Base-by-base conservation (phyloP, 2,797 vertebrate genomes). In the Cuculus canorus region DNA sequence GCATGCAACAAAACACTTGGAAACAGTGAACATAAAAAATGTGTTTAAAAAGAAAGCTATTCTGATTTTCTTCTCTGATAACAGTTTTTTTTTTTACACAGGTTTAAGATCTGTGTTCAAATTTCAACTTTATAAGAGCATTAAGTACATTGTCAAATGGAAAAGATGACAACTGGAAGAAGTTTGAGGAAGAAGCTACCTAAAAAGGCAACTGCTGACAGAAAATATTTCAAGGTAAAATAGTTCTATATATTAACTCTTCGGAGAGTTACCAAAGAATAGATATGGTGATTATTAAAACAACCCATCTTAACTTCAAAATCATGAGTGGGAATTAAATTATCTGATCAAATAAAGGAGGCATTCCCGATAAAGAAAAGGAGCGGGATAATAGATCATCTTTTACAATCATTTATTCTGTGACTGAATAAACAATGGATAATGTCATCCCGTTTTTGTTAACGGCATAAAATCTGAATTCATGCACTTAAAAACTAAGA, bases 401-500 rank as follows among this genome's bases (percentile, higher is more conserved):
- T 73, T 86, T 65, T 37, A 54, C 0, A 1, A 17, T 11, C 54
- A 12, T 75, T 90, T 73, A 68, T 64, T 61, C 23, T 52, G 11
- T 47, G 25, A 81, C n/a, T 48, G 41, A 73, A 7, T 47, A 73
- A 59, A 73, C 5, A 82, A 68, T 79, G 11, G 33, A 5, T 41
- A 91, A 45, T 45, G 43, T 45, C 43, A 45, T 18, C 43, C 15
- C 43, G 45, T 45, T 45, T 45, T 43, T 45, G 43, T 45, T 17
- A 83, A 56, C 10, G 56, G 18, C 50, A 90, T 32, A 72, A 65
- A 89, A 84, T 70, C 32, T 69, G 33, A 87, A 90, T 66, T 73
- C 11, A 35, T 19, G 6, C 27, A 43, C n/a, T 71, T 32, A 10
- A 43, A 66, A 91, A 63, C 25, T 66, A 81, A 56, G n/a, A 80